Evolutionary conservation across 37 sponge, comb jelly and placozoan species (phyloP), one percentile per base, ranked within the genome.

Genomic region (Diacarnus erythraeanus): DNA sequence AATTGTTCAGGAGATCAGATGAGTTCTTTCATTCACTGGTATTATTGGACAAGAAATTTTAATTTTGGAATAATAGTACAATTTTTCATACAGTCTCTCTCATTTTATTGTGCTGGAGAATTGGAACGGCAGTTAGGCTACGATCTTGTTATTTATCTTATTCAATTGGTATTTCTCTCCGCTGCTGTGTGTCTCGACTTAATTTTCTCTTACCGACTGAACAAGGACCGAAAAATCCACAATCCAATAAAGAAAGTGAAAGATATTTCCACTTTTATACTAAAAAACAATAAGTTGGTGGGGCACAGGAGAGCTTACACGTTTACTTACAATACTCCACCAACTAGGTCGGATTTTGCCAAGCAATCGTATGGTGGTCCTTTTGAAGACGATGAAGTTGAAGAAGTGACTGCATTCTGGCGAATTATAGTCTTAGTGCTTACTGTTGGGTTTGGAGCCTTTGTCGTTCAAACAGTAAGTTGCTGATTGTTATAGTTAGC

Each of bases 1-100:
- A 72, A 87, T 70, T 77, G 63, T 20, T 81, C 88, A 21, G 47
- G 59, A 20, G 82, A 87, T 3, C 65, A 86, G 42, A 65, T 56
- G 31, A 86, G 80, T 39, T 57, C 82, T 21, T 76, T 87, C 77
- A 71, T 81, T 29, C 82, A 81, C 78, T 87, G 82, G 82, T 87
- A 87, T 63, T 87, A 87, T 73, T 87, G 88, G 88, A 87, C 77
- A 3, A 66, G 71, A 30, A 76, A 77, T 57, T 22, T 76, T 6
- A 76, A 77, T 33, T n/a, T 81, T 3, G 84, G 77, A 0, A 1
- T 69, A 26, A n/a, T 77, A 6, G 12, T 82, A 0, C 1, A 42
- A 26, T 59, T 57, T 10, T 0, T 38, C 22, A 1, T 59, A 8
- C 47, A 61, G 0, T 42, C 67, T 3, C 31, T 31, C 15, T 23